Base-by-base conservation (phyloP, 2,888 invertebrate species). In the Lymantria dispar region DNA sequence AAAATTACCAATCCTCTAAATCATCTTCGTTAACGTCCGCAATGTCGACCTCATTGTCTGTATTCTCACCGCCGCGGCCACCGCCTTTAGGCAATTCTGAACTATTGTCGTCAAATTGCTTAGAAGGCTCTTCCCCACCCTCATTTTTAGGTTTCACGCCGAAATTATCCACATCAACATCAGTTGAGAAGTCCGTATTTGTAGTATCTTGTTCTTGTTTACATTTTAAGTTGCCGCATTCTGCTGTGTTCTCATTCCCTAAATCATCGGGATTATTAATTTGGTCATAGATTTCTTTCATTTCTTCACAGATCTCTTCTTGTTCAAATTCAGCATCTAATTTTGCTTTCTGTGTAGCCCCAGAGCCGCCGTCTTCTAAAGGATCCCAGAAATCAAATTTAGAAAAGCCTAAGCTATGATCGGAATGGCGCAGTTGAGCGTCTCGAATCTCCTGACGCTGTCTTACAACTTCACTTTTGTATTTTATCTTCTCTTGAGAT, bases 1-100 rank as follows among this genome's bases (percentile, higher is more conserved):
- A 10, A 11, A 7, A 45, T 69, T 56, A 80, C 60, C 74, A 86
- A 60, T 86, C 85, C 63, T 80, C 83, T 36, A 85, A 76, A 64
- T 85, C 85, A 7, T 79, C 78, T 3, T 80, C 82, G 47, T 74
- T 52, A 0, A 66, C 43, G 39, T 72, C 61, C 10, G 50, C 60
- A 10, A 57, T 47, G 14, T 68, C 54, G 8, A 56, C 49, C 12
- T 62, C 54, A 33, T 31, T 54, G 58, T 13, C 12, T 11, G 13
- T n/a, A 22, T 42, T 33, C 9, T 42, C 11, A 3, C 13, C 12
- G 10, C n/a, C 30, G 9, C 29, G 13, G 11, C 8, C 15, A 44
- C 12, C 12, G 1, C 1, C 37, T 40, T 22, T 12, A 8, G 36
- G 3, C 22, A 13, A n/a, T 7, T 47, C 41, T 9, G 15, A 9